These are phyloP conservation scores for Microctonus hyperodae DNA, from an alignment of 2,888 invertebrate genomes.

Conservation along the genomic window DNA sequence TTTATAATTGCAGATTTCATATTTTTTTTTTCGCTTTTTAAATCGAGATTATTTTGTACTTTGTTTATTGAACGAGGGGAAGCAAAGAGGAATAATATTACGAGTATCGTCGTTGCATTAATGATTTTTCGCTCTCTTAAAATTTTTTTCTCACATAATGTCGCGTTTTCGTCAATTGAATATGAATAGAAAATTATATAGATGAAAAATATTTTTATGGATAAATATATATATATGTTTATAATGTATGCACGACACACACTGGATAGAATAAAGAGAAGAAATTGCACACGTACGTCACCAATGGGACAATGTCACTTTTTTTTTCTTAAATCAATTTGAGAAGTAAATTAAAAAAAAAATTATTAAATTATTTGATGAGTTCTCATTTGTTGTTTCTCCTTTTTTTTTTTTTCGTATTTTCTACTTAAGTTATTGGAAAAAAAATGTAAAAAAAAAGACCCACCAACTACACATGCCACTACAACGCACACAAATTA, in stretches of 20 bases:
- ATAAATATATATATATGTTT: neutral
- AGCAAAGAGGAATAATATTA: constrained; percentile 4
- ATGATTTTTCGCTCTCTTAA: constrained; percentile 15
- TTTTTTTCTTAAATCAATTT: neutral
- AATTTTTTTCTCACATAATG: neutral
- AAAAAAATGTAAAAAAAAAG: constrained; percentile 38
- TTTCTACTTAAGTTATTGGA: constrained; percentile 49
- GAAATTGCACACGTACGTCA: constrained; percentile 12
- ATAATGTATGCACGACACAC: neutral
- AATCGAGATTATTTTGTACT: constrained; percentile 31
- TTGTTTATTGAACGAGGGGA: constrained; percentile 19
- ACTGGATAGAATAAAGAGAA: constrained; percentile 3
- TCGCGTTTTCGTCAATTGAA: neutral
- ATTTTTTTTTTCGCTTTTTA: constrained; percentile 12
- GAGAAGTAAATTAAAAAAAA: neutral
- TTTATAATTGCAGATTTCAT: constrained; percentile 5
- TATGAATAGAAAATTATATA: constrained; percentile 8
- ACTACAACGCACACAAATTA: constrained; percentile 41
- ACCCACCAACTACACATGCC: constrained; percentile 53
- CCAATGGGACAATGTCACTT: neutral
- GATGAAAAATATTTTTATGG: constrained; percentile 2
- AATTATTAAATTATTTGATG: neutral
- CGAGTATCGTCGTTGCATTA: neutral
- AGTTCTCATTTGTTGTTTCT: neutral
- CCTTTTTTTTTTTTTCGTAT: neutral